phyloP scores from a whole-genome alignment of 2,797 vertebrate species.

The Gephyroberyx darwinii region DNA sequence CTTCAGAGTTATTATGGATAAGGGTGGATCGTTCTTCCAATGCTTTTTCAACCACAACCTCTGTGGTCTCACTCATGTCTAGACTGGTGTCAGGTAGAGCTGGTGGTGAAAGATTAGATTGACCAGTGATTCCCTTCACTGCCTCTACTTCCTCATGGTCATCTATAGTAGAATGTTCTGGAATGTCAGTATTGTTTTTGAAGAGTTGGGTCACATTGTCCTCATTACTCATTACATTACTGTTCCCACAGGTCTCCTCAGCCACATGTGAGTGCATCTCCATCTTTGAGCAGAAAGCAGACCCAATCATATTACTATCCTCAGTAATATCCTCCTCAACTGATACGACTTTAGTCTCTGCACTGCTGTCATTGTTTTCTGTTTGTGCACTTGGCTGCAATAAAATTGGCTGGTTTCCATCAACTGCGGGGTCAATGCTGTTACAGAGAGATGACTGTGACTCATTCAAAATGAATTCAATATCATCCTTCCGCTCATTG shows the following conservation, averaged over 20 bases:
- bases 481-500: constrained; percentile 72
- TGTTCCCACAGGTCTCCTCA: constrained; percentile 47
- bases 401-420: constrained; percentile 69
- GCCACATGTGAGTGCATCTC: constrained; percentile 48
- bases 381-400: constrained; percentile 58
- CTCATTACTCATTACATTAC: constrained; percentile 21
- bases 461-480: constrained; percentile 75
- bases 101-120: constrained; percentile 52
- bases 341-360: constrained; percentile 56
- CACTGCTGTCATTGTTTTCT: constrained; percentile 58
- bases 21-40: constrained; percentile 42
- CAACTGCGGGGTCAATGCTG: constrained; percentile 60
- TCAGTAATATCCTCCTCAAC: constrained; percentile 51
- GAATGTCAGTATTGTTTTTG: constrained; percentile 63
- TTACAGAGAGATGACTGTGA: constrained; percentile 67
- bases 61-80: constrained; percentile 31
- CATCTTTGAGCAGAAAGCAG: constrained; percentile 56
- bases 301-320: constrained; percentile 53
- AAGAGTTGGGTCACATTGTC: constrained; percentile 35
- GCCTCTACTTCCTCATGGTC: constrained; percentile 73
- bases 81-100: neutral
- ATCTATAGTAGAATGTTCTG: constrained; percentile 69
- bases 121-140: constrained; percentile 58
- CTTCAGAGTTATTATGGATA: constrained; percentile 20
- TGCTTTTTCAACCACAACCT: constrained; percentile 37